A percentile compares a stretch with the other conserved stretches of the same genome.
phyloP scores from a whole-genome alignment of 1,140 invertebrate genomes.

The Diachasma alloeum region DNA sequence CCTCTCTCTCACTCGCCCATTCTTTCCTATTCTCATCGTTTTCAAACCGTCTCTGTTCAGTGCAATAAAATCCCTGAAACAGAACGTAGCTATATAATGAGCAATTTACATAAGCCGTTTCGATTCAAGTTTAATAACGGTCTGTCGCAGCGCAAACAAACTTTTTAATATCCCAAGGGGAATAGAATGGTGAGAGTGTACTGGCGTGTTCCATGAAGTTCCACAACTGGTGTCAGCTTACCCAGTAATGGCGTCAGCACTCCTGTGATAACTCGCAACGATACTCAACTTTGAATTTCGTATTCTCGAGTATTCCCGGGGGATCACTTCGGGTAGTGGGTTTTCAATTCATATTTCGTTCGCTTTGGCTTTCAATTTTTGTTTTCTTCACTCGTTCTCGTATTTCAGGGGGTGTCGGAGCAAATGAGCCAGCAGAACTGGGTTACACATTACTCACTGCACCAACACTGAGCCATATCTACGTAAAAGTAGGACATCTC shows the following conservation, averaged over 20 bases:
- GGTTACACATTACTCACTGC: not conserved
- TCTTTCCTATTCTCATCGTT: not conserved
- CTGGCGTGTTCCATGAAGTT: not conserved
- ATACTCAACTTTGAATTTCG: constrained; percentile 9
- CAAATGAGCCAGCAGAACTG: not conserved
- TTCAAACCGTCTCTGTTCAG: not conserved
- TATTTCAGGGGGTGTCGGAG: not conserved
- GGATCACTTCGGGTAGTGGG: not conserved
- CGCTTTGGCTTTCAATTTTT: not conserved
- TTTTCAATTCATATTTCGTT: not conserved
- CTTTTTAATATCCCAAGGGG: constrained; percentile 39
- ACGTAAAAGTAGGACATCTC: not conserved
- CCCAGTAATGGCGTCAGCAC: constrained; percentile 8
- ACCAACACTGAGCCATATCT: not conserved
- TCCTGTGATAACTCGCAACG: constrained; percentile 10
- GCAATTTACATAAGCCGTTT: constrained; percentile 51
- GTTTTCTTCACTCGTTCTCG: not conserved
- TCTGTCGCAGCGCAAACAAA: constrained; percentile 38
- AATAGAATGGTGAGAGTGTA: not conserved
- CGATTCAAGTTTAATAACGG: constrained; percentile 43
- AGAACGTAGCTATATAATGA: constrained; percentile 45
- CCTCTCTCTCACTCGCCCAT: not conserved
- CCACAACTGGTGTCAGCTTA: constrained; percentile 13
- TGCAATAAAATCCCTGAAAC: constrained; percentile 47
- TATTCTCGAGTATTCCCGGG: not conserved